phyloP scores from a whole-genome alignment of 2,888 invertebrate species.

The Thyatira batis region DNA sequence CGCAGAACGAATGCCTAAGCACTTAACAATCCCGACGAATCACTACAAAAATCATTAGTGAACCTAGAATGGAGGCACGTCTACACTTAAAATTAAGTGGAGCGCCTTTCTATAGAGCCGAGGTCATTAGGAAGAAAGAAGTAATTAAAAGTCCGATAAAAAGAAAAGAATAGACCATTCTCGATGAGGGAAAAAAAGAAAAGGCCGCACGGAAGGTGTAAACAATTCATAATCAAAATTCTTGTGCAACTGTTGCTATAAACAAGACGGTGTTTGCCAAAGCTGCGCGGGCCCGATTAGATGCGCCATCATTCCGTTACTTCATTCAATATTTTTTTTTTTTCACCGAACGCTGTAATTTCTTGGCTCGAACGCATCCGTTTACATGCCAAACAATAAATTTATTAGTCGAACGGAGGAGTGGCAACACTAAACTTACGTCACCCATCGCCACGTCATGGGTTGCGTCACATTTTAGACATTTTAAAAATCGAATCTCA shows the following conservation, averaged over 20 bases:
- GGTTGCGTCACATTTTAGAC: slow-evolving; percentile 66
- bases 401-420: slow-evolving; percentile 80
- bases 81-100: slow-evolving; percentile 64
- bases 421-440: slow-evolving; percentile 75
- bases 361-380: slow-evolving; percentile 82
- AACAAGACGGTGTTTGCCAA: slow-evolving; percentile 72
- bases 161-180: slow-evolving; percentile 40
- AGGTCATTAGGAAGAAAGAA: slow-evolving; percentile 70
- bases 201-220: slow-evolving; percentile 33
- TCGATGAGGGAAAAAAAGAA: slow-evolving; percentile 23
- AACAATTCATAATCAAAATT: slow-evolving; percentile 55
- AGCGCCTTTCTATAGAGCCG: slow-evolving; percentile 62
- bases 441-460: slow-evolving; percentile 72
- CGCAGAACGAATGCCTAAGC: slow-evolving; percentile 13
- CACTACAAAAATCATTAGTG: slow-evolving; percentile 37
- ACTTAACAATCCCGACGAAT: slow-evolving; percentile 16
- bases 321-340: slow-evolving; percentile 82
- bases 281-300: slow-evolving; percentile 69
- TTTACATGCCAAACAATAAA: slow-evolving; percentile 83
- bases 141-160: slow-evolving; percentile 77
- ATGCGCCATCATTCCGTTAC: slow-evolving; percentile 74
- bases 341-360: slow-evolving; percentile 80
- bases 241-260: slow-evolving; percentile 67
- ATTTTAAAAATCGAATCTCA: slow-evolving; percentile 63
- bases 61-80: slow-evolving; percentile 70